Evolutionary conservation across 2,113 vertebrate genomes (phyloP), one percentile per base, ranked within the genome.

Genomic region (Castor canadensis): DNA sequence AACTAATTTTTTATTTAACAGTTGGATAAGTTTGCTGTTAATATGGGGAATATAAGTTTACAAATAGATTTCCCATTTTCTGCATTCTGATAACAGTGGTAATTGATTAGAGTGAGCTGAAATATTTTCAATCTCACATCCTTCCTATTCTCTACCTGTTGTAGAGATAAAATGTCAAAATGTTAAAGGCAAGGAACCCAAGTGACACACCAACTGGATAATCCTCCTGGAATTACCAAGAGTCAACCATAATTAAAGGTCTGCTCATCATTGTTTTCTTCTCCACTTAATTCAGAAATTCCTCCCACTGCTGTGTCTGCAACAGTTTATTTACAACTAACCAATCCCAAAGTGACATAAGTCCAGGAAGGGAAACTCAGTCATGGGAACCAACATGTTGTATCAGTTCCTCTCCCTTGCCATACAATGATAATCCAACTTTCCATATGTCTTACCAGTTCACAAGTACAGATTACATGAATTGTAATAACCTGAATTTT

Each of bases 211-310:
- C n/a, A 66, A 91, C 83, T 80, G 17, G 52, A 47, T 87, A 87
- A 76, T 54, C 58, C 72, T 95, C 64, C 80, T 79, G 54, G 40
- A 47, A 89, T 89, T 93, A 72, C 54, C 49, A 43, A 71, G 66
- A 91, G 54, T 76, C 79, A 43, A 30, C 45, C 15, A 47, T 91
- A 92, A 93, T 94, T 95, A 92, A 89, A 84, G 15, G 28, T 93
- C 93, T 81, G n/a, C 40, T 94, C 71, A 40, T 28, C 72, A 84
- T 60, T 89, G 83, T 91, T 88, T 82, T 81, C 38, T 66, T 87
- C 91, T 91, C 9, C 49, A 56, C 47, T 67, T 35, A 89, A 79
- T 12, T 56, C 72, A 94, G 47, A 83, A 91, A 71, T 60, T 16
- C n/a, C 93, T 93, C 89, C 75, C 90, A 93, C 89, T 64, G 10